A percentile compares a stretch with the other conserved stretches of the same genome.
Conservation (phyloP, 1,140 invertebrate genomes). For the Macrobrachium nipponense region DNA sequence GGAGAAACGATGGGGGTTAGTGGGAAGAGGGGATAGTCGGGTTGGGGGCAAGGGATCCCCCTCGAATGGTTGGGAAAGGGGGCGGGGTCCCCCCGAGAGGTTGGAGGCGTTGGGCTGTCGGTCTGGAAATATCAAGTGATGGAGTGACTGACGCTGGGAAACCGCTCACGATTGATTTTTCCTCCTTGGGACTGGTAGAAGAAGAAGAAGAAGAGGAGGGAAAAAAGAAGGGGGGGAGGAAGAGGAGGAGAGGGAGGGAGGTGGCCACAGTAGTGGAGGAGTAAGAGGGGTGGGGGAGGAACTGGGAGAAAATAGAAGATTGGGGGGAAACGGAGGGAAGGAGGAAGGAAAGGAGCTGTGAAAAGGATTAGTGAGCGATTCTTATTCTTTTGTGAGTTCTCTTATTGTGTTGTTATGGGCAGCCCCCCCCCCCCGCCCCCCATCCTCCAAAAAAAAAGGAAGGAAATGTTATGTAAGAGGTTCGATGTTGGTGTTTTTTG, state of each 20-base stretch:
- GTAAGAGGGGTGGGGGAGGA: background rate
- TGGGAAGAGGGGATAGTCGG: conserved; percentile 16
- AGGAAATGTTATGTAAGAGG: too few species aligned
- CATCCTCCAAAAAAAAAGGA: too few species aligned
- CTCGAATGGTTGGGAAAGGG: too few species aligned
- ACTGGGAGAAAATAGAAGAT: background rate
- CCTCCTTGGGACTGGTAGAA: conserved; percentile 36
- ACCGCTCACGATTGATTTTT: conserved; percentile 59
- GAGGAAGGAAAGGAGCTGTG: background rate
- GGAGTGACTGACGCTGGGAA: conserved; percentile 59
- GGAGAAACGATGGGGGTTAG: background rate
- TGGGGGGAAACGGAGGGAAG: background rate
- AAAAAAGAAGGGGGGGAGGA: background rate
- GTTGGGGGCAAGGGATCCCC: too few species aligned
- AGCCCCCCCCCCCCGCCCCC: too few species aligned
- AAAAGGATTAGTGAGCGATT: background rate
- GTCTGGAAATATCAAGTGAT: conserved; percentile 60
- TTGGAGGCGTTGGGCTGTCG: conserved; percentile 54
- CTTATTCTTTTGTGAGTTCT: too few species aligned
- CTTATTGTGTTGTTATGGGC: too few species aligned
- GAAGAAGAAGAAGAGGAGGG: background rate
- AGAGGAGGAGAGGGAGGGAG: background rate
- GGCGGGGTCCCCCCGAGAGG: background rate
- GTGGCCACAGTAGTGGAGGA: background rate
- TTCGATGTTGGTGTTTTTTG: too few species aligned